Base-by-base conservation (phyloP, 2,797 vertebrate species). In the Myotis findleyi region DNA sequence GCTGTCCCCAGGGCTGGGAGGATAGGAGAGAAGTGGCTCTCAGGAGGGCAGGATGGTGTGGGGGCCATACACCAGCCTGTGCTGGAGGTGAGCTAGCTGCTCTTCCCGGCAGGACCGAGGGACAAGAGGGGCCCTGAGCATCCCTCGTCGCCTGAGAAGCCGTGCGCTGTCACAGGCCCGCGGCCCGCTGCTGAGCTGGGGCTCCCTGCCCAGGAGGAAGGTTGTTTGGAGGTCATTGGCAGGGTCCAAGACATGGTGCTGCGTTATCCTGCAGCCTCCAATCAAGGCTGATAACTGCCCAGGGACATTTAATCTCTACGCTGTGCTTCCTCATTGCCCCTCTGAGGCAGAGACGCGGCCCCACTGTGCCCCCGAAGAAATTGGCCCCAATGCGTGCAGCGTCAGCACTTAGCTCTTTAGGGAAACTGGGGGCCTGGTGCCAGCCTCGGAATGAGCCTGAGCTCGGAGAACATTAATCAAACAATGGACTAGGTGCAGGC, bases 291-390 rank as follows among this genome's bases (percentile, higher is more conserved):
- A 87, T 94, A 96, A 94, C 27, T 44, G 41, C 44, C n/a, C 36
- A 14, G 33, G 82, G 12, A 30, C 53, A 53, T 80, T 90, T 95
- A 93, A 95, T 95, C 94, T 51, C 41, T 13, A 6, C 5, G 3
- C 12, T 7, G 16, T 17, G 93, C 68, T 97, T 97, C 97, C 96
- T 97, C 93, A 97, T 97, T 97, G 94, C 86, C 69, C 80, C 6
- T 1, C 0, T 8, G 41, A 72, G 76, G 62, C 0, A 0, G 44
- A 84, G 36, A 69, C 59, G n/a, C 62, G 53, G 21, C 1, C 11
- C 75, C 27, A 4, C 9, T 53, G 71, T 10, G 47, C 73, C 92
- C 94, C 47, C 3, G 51, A 64, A 30, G 51, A 79, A 51, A 41
- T 1, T 7, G 41, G 69, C 3, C 3, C 41, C 49, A n/a, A 30